Evolutionary conservation across 1,140 invertebrate species (phyloP), one percentile per base, ranked within the genome.

Genomic region (Hycleus cichorii): DNA sequence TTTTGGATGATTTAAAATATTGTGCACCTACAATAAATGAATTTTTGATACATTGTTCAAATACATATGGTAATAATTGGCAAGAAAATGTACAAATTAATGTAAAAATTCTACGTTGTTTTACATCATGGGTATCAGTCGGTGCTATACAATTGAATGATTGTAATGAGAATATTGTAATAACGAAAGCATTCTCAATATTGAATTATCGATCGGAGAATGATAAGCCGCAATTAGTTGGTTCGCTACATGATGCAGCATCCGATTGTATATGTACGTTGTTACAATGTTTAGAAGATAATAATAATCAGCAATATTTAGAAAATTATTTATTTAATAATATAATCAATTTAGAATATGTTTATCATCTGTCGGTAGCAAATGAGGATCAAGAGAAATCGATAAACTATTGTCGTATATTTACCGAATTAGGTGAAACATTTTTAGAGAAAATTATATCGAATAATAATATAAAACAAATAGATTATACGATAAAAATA

Each of bases 351-450:
- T 76, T 98, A 50, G 90, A 94, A 67, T 84, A 89, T 47, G 83
- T 91, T 3, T 98, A 96, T 73, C 91, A 96, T 70, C 74, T 92
- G 59, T 90, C 93, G 25, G 93, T 97, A 3, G 90, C 91, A 12
- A 84, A 90, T 63, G 95, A 98, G 80, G 93, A 97, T 70, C 84
- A 87, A 59, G 92, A 95, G 67, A 88, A 88, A 70, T 91, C 90
- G 12, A 82, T 93, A 49, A 97, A 95, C 72, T 97, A 93, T 74
- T 92, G 90, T 70, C 84, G 95, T 63, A 87, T 98, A 63, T 98
- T 98, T 74, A 96, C 95, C 10, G 94, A 97, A 73, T 75, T 97
- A 48, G 93, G 87, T 25, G 95, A 98, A 76, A 86, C 91, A 9
- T 90, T 97, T 74, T 77, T 98, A 61, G 83, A 89, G 52, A 86